phyloP scores from a whole-genome alignment of 2,888 invertebrate genomes.

The Heliconius hortense region DNA sequence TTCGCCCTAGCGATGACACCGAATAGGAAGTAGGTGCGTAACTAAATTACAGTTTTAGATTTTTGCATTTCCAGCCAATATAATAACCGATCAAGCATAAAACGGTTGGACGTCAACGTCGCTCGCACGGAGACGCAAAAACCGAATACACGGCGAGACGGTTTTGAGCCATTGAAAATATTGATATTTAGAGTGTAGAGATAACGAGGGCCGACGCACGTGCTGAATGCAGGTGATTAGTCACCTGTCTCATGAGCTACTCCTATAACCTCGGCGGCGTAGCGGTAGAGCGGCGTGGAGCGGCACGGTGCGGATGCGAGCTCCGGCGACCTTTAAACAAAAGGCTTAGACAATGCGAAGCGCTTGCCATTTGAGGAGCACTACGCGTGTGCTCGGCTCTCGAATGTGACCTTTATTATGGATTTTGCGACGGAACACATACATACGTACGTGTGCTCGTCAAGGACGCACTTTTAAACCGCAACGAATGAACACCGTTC shows the following conservation, averaged over 20 bases:
- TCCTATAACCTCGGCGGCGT: slow-evolving; percentile 36
- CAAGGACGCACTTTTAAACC: slow-evolving; percentile 22
- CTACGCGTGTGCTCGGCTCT: slow-evolving; percentile 34
- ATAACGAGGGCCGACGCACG: slow-evolving; percentile 33
- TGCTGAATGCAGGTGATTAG: slow-evolving; percentile 47
- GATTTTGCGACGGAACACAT: slow-evolving; percentile 32
- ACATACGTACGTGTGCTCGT: slow-evolving; percentile 15
- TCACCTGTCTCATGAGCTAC: slow-evolving; percentile 44
- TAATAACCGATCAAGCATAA: background rate
- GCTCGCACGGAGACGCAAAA: background rate
- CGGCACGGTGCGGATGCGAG: slow-evolving; percentile 32
- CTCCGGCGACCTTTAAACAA: slow-evolving; percentile 43
- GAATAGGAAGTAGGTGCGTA: slow-evolving; percentile 16
- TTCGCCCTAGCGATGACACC: slow-evolving; percentile 18
- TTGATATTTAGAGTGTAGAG: slow-evolving; percentile 25
- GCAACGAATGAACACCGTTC: slow-evolving; percentile 2
- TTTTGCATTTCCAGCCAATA: slow-evolving; percentile 1
- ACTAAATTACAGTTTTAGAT: slow-evolving; percentile 9
- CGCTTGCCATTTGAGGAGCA: slow-evolving; percentile 45
- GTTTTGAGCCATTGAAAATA: slow-evolving; percentile 20
- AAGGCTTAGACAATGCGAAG: slow-evolving; percentile 45
- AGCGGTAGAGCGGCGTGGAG: background rate
- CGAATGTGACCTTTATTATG: slow-evolving; percentile 38
- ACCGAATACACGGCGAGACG: background rate
- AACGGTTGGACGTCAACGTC: background rate